Evolutionary conservation across 2,113 vertebrate species (phyloP).

Genomic region (Pelodiscus sinensis): DNA sequence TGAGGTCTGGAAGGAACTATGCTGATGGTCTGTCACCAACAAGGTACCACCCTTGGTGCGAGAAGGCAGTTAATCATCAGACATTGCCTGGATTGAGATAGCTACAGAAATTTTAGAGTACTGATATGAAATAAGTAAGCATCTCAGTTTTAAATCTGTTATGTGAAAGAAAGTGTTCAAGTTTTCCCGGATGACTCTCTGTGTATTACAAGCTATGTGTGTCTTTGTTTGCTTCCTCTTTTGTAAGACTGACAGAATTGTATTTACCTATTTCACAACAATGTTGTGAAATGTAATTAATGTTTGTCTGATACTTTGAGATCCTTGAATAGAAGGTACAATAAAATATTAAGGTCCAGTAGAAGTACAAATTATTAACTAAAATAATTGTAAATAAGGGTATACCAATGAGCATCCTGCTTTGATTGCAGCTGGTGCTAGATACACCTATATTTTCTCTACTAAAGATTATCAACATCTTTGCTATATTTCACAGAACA

Average conservation of each 20-base stretch:
- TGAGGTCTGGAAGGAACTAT: neutral
- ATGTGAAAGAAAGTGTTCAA: neutral
- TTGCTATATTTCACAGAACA: fast-evolving
- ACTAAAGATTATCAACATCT: neutral
- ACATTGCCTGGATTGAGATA: neutral
- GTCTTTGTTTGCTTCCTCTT: neutral
- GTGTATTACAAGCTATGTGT: neutral
- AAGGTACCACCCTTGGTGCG: neutral
- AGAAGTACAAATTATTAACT: neutral
- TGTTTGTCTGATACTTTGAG: neutral
- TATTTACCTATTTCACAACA: constrained; percentile 50
- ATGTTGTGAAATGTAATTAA: neutral
- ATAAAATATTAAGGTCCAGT: neutral
- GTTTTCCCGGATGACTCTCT: neutral
- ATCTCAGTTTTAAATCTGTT: neutral
- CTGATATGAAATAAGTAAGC: neutral
- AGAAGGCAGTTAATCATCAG: neutral
- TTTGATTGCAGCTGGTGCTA: neutral
- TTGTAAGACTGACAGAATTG: neutral
- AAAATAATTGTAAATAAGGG: neutral
- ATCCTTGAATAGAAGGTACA: neutral
- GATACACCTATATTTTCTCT: neutral
- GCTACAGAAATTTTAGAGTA: neutral
- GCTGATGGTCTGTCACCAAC: neutral
- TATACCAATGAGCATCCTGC: neutral